Evolutionary conservation across 2,113 vertebrate genomes (phyloP).

Genomic region (Pseudorectes ferrugineus): DNA sequence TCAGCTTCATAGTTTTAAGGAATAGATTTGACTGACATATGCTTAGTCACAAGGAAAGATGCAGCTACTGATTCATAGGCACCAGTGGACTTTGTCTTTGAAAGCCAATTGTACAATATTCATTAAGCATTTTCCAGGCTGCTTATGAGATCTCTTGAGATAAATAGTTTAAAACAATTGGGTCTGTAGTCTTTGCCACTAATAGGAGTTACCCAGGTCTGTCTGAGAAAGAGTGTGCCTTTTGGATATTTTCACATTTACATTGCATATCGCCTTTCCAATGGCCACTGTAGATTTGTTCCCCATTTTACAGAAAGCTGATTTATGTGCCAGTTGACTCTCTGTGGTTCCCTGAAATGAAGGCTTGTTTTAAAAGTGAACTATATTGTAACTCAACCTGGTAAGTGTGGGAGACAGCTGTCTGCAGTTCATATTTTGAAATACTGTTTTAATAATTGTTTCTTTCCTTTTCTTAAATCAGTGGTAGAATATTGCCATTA

Average conservation of each 20-base stretch:
- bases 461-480: conserved; percentile 39
- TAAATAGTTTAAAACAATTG: not conserved
- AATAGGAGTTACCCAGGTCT: not conserved
- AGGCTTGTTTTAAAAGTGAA: conserved; percentile 17
- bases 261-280: not conserved
- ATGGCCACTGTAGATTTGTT: not conserved
- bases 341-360: not conserved
- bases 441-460: conserved; percentile 33
- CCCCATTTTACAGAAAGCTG: not conserved
- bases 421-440: conserved; percentile 37
- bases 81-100: not conserved
- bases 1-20: not conserved
- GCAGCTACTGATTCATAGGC: not conserved
- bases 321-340: not conserved
- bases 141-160: not conserved
- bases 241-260: not conserved
- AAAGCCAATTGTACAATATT: not conserved
- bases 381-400: not conserved
- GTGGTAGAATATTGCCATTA: not conserved
- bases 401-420: conserved; percentile 40
- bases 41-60: not conserved
- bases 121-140: not conserved
- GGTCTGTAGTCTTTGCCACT: not conserved
- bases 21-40: not conserved
- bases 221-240: not conserved